phyloP scores from a whole-genome alignment of 2,888 invertebrate genomes.

The Cephus runcator region DNA sequence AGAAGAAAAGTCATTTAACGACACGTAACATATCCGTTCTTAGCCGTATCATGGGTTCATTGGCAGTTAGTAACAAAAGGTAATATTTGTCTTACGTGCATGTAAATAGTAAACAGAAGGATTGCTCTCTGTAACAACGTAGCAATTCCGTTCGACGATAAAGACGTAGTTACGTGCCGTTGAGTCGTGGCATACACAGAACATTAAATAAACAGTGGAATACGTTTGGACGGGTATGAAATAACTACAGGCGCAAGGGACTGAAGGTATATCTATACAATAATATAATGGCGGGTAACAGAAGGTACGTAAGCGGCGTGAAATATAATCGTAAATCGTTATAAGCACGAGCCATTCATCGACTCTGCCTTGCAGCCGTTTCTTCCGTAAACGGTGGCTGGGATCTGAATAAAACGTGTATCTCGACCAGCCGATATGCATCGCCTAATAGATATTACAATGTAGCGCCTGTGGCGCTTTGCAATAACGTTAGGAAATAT shows the following conservation, averaged over 20 bases:
- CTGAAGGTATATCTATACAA: background rate
- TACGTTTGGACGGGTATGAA: background rate
- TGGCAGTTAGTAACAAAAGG: slow-evolving; percentile 1
- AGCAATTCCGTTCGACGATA: background rate
- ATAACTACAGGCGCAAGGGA: background rate
- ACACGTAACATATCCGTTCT: background rate
- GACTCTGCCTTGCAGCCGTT: background rate
- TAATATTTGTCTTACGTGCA: slow-evolving; percentile 4
- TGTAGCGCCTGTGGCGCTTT: background rate
- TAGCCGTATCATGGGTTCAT: background rate
- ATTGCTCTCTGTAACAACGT: background rate
- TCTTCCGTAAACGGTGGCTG: background rate
- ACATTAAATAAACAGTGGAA: background rate
- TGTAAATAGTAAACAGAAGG: slow-evolving; percentile 4
- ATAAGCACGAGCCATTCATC: background rate
- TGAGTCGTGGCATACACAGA: background rate
- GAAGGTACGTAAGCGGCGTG: background rate
- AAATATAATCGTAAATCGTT: background rate
- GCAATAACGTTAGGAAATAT: background rate
- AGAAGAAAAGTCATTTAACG: background rate
- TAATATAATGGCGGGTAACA: background rate
- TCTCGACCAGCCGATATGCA: background rate
- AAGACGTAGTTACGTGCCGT: background rate
- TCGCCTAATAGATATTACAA: background rate
- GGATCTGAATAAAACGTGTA: background rate